Evolutionary conservation across 1,140 invertebrate species (phyloP), one percentile per base, ranked within the genome.

Genomic region (Sycophaga agraensis): DNA sequence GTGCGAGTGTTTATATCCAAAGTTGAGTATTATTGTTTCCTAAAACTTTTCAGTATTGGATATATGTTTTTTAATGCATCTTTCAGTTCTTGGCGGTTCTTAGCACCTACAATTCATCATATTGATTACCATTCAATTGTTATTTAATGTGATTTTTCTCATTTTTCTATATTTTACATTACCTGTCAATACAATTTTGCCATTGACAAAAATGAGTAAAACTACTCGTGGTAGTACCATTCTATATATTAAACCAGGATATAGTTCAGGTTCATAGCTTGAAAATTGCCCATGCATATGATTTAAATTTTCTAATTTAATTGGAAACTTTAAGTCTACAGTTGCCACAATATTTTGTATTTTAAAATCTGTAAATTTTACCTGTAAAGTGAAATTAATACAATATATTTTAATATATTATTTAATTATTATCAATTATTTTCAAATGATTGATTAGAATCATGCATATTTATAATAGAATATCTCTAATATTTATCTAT

Each of bases 311-410:
- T 99, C 98, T 48, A 99, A 78, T 70, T 94, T 90, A 63, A 99
- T 96, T 0, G 97, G 96, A 83, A 99, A 99, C 72, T 96, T 91
- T 7, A 99, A 87, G 83, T 99, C 97, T 72, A 95, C 97, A 24
- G 94, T 98, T 5, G 95, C 97, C 21, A 99, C 97, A 82, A 99
- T 97, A 79, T 99, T 99, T 83, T 99, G 97, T 70, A 99, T 90
- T 84, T 98, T 99, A 74, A 99, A 99, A 72, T 98, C 93, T 26
- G 89, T 81, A 77, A 99, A 99, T 77, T 96, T 96, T 0, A 94
- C 93, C 90, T 31, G 28, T 31, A 11, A 73, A 40, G 85, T 82
- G 61, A 57, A 59, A 19, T 42, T 2, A 45, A 55, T 17, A 54
- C 19, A 26, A 64, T 35, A 24, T 63, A 67, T 9, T 14, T 26